A percentile compares a stretch with the other conserved stretches of the same genome.
Evolutionary conservation across 2,888 invertebrate genomes (phyloP).

Genomic region (Volucella inanis): DNA sequence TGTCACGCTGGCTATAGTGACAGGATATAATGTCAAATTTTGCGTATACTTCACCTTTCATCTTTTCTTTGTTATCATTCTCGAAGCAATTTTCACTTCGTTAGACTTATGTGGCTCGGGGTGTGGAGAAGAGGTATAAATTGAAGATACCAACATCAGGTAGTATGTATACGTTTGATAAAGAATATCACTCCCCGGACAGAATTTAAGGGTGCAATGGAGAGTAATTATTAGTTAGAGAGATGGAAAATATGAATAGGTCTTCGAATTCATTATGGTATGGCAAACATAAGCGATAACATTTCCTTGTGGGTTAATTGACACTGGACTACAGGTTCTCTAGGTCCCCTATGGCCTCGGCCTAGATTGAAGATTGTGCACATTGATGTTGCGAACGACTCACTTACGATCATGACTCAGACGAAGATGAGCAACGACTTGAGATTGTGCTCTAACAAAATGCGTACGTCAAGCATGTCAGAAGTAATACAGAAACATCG

Average conservation of each 20-base stretch:
- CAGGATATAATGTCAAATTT: neutral
- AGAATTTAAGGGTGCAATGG: neutral
- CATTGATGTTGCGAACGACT: too few relatives aligned
- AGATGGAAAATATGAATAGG: neutral
- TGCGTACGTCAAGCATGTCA: too few relatives aligned
- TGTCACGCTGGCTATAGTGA: neutral
- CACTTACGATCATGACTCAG: too few relatives aligned
- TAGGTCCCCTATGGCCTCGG: too few relatives aligned
- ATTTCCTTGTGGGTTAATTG: too few relatives aligned
- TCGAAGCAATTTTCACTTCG: slow-evolving; percentile 25
- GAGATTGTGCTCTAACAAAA: too few relatives aligned
- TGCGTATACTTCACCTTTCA: neutral
- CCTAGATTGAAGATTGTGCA: too few relatives aligned
- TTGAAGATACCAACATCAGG: neutral
- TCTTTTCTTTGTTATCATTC: slow-evolving; percentile 12
- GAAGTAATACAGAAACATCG: too few relatives aligned
- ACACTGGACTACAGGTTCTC: too few relatives aligned
- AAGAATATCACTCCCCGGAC: neutral
- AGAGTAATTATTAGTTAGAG: neutral
- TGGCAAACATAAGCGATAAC: too few relatives aligned
- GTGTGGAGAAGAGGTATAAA: neutral
- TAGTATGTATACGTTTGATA: neutral
- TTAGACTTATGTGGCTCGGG: neutral
- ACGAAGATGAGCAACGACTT: too few relatives aligned
- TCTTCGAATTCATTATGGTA: too few relatives aligned